Conservation (phyloP, 2,113 vertebrate genomes). For the Perccottus glenii region DNA sequence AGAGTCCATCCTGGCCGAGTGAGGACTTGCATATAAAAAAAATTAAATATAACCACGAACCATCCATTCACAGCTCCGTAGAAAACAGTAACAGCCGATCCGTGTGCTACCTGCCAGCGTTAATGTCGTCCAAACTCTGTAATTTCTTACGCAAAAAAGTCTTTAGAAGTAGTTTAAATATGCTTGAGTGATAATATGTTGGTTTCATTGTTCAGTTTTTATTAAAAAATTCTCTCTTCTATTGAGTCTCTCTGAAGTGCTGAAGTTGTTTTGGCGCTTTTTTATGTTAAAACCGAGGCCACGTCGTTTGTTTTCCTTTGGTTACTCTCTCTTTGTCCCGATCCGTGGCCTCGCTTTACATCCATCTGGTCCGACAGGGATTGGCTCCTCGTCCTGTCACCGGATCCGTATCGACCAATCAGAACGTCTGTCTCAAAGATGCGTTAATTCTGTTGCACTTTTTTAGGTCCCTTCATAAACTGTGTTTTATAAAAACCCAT, state of each 20-base stretch:
- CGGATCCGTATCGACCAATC: slow-evolving; percentile 19
- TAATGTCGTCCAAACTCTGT: neutral
- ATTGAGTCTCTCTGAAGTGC: slow-evolving; percentile 62
- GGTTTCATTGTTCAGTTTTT: slow-evolving; percentile 55
- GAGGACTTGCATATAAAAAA: slow-evolving; percentile 69
- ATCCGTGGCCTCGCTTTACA: slow-evolving; percentile 48
- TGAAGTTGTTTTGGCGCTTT: slow-evolving; percentile 58
- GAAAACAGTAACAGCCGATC: slow-evolving; percentile 61
- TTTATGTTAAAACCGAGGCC: slow-evolving; percentile 15
- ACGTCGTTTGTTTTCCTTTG: slow-evolving; percentile 63
- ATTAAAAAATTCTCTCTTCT: slow-evolving; percentile 34
- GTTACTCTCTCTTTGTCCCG: slow-evolving; percentile 45
- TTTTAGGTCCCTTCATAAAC: too few species aligned
- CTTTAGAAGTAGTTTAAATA: slow-evolving; percentile 69
- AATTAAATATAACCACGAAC: neutral
- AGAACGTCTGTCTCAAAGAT: slow-evolving; percentile 8
- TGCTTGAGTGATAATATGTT: slow-evolving; percentile 64
- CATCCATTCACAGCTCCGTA: slow-evolving; percentile 74
- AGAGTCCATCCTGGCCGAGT: slow-evolving; percentile 25
- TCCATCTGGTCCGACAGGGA: slow-evolving; percentile 66
- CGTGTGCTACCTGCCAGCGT: slow-evolving; percentile 54
- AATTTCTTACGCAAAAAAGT: slow-evolving; percentile 53
- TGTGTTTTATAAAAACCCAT: too few species aligned
- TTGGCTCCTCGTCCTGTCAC: slow-evolving; percentile 12
- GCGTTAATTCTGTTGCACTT: slow-evolving; percentile 18